Evolutionary conservation across 1,140 invertebrate genomes (phyloP).

Genomic region (Phenacoccus solenopsis): DNA sequence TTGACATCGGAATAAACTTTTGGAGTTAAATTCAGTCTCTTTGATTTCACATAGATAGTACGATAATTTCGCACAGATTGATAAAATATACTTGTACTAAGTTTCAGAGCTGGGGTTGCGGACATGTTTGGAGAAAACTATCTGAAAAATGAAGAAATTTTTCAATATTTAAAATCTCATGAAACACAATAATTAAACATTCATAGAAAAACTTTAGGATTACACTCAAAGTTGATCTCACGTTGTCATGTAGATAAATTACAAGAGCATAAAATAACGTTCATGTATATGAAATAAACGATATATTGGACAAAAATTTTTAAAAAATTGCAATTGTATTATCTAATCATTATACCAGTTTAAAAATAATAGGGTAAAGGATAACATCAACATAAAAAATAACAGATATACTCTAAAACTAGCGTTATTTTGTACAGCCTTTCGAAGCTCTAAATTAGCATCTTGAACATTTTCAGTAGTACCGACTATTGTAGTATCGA

Average conservation of each 20-base stretch:
- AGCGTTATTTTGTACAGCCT: slow-evolving; percentile 93
- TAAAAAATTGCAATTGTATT: background rate
- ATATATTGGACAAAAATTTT: too few relatives aligned
- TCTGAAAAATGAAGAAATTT: background rate
- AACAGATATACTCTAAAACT: slow-evolving; percentile 85
- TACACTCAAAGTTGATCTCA: too few relatives aligned
- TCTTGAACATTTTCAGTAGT: slow-evolving; percentile 90
- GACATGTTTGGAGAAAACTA: background rate
- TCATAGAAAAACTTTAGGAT: too few relatives aligned
- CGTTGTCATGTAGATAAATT: too few relatives aligned
- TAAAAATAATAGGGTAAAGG: slow-evolving; percentile 86
- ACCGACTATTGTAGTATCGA: slow-evolving; percentile 72
- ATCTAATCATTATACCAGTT: slow-evolving; percentile 94
- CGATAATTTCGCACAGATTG: background rate
- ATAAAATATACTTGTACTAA: background rate
- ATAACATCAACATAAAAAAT: slow-evolving; percentile 91
- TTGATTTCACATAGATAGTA: background rate
- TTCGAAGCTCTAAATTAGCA: slow-evolving; percentile 91
- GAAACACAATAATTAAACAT: too few relatives aligned
- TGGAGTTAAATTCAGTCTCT: background rate
- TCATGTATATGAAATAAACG: too few relatives aligned
- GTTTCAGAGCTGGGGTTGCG: background rate
- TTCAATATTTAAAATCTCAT: too few relatives aligned
- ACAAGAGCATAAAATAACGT: too few relatives aligned
- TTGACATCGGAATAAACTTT: background rate